phyloP scores from a whole-genome alignment of 1,140 invertebrate species.

The Oreohelix idahoensis region DNA sequence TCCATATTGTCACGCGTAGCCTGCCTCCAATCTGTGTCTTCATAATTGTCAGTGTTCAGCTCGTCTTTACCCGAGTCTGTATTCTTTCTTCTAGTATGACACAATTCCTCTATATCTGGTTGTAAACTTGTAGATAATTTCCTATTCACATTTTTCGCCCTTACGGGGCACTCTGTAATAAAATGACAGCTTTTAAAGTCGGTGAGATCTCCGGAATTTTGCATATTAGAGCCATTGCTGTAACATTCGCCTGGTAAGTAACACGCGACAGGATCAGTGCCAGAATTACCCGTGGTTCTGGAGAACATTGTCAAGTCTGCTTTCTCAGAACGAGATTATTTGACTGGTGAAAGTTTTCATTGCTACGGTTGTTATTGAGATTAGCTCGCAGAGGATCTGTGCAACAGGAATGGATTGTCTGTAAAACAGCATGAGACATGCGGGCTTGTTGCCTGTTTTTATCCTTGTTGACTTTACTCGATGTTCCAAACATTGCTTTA shows the following conservation, averaged over 20 bases:
- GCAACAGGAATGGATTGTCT: too few relatives aligned
- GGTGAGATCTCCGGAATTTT: not conserved
- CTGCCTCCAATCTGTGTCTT: slow-evolving; percentile 12
- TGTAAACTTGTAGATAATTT: too few relatives aligned
- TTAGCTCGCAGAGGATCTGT: too few relatives aligned
- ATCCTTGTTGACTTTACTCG: not conserved
- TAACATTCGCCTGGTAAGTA: too few relatives aligned
- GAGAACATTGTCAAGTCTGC: too few relatives aligned
- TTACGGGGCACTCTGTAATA: slow-evolving; percentile 47
- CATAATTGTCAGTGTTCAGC: not conserved
- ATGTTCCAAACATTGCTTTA: not conserved
- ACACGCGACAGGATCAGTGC: too few relatives aligned
- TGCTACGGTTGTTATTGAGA: too few relatives aligned
- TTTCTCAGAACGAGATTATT: too few relatives aligned
- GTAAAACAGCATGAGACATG: slow-evolving; percentile 1
- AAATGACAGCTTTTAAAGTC: slow-evolving; percentile 25
- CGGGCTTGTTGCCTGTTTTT: not conserved
- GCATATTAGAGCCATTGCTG: slow-evolving; percentile 8
- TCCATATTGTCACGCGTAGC: slow-evolving; percentile 36
- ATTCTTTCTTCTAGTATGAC: too few relatives aligned
- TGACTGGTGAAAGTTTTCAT: too few relatives aligned
- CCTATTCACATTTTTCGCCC: slow-evolving; percentile 43
- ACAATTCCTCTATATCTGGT: too few relatives aligned
- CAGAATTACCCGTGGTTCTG: too few relatives aligned
- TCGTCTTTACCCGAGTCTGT: slow-evolving; percentile 41